Base-by-base conservation (phyloP, 2,797 vertebrate species). In the Poeciliopsis paucimaculata region DNA sequence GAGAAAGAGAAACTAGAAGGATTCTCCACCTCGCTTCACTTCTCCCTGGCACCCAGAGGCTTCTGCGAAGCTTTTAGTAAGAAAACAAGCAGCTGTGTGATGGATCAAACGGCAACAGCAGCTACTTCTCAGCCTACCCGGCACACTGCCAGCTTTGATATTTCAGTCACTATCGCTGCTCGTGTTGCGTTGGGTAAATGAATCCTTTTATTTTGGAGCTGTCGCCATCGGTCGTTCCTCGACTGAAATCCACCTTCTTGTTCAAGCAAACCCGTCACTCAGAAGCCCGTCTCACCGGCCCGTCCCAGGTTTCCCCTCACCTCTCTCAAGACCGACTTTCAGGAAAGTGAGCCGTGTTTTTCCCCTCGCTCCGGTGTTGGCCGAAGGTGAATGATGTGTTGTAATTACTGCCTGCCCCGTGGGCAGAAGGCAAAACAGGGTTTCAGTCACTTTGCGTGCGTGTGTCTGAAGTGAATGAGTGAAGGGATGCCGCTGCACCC, bases 1-100 rank as follows among this genome's bases (percentile, higher is more conserved):
- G 76, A 82, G 47, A 74, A 28, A 77, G 75, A 76, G 77, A 64
- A 15, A 85, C 18, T 82, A 85, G 77, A 84, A 84, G 81, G 80
- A 47, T 91, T 91, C 89, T 93, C 84, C 86, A 90, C 90, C 86
- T 90, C 81, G 77, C 85, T 90, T 93, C 85, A 80, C 79, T 84
- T 92, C 86, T 91, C 77, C 51, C 75, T 68, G 76, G 86, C 82
- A 91, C 89, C 92, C 87, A 89, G 87, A 93, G 90, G 93, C 91
- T 91, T 91, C 91, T 90, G 86, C 84, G 90, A 92, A 94, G 93
- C 92, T 91, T 94, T 94, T 94, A 93, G 91, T 79, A 78, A 87
- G 92, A 91, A 91, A 93, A 93, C 90, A 93, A 92, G 87, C 84
- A 8, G 55, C 88, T 87, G 84, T 90, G 84, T 88, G 89, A 88